Base-by-base conservation (phyloP, 2,113 vertebrate species). In the Macaca nemestrina region DNA sequence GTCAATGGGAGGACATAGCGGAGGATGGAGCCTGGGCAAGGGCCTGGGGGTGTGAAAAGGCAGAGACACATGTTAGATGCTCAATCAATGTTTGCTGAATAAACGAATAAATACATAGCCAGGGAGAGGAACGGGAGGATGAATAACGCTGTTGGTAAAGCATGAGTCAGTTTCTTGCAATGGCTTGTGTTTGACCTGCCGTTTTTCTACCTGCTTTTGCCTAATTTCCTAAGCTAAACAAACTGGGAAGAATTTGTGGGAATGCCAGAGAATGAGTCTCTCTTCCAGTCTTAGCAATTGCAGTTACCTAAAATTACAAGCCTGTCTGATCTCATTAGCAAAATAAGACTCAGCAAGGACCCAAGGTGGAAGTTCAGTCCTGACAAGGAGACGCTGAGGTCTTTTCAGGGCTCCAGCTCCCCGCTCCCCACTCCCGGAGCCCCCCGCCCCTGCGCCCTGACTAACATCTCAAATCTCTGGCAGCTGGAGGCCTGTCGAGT, bases 171-270 rank as follows among this genome's bases (percentile, higher is more conserved):
- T 38, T 35, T 50, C 91, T 81, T 3, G 85, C n/a, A 0, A 40
- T 1, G 84, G 85, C 95, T 81, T 1, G 70, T 0, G 35, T 43
- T 25, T 83, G 95, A 89, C 94, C 96, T 1, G 0, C 4, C 0
- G 30, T 7, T 45, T 80, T 23, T 30, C 91, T 91, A 97, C 98
- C 97, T 97, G 97, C 48, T 57, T 89, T 96, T 61, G 97, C 91
- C 61, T 76, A 14, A 76, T 87, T 90, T 85, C 93, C 92, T 75
- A 43, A 68, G 90, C 73, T 67, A 72, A 94, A 86, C 78, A 93
- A 79, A 55, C 78, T 0, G 61, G 94, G 97, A 87, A 55, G 88
- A 43, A 48, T 80, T 52, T 52, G 95, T 75, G 87, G 90, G 40
- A 20, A 18, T 32, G 96, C 95, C 97, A 94, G 87, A 76, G 90